phyloP scores from a whole-genome alignment of 2,888 invertebrate genomes.

The Cylindroiulus punctatus region DNA sequence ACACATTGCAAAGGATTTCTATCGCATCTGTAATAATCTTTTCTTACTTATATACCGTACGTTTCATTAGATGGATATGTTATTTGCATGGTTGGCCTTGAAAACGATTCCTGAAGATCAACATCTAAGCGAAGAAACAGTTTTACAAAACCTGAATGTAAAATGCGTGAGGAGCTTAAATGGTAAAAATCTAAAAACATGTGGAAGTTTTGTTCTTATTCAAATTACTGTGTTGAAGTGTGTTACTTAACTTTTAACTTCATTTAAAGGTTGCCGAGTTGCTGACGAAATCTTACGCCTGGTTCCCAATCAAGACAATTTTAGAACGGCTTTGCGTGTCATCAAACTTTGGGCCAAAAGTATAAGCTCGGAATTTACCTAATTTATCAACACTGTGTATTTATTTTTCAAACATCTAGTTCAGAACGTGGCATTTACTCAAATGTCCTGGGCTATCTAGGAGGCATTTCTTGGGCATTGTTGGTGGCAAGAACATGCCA shows the following conservation, averaged over 20 bases:
- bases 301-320: slow-evolving; percentile 94
- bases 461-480: slow-evolving; percentile 99
- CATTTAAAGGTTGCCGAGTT: slow-evolving; percentile 81
- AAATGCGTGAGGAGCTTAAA: slow-evolving; percentile 97
- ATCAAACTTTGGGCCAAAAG: slow-evolving; percentile 99
- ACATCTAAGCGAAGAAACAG: slow-evolving; percentile 88
- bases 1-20: too few relatives aligned
- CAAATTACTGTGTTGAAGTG: too few relatives aligned
- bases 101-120: slow-evolving; percentile 92
- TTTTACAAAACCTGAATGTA: slow-evolving; percentile 93
- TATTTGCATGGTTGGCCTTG: slow-evolving; percentile 94
- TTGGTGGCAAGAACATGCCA: slow-evolving; percentile 98
- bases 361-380: slow-evolving; percentile 65
- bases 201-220: not conserved
- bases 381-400: too few relatives aligned
- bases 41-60: slow-evolving; percentile 51
- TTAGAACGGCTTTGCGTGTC: slow-evolving; percentile 89
- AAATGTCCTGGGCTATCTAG: slow-evolving; percentile 96
- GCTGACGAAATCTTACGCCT: slow-evolving; percentile 97
- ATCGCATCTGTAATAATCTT: not conserved
- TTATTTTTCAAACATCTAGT: too few relatives aligned
- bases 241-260: not conserved
- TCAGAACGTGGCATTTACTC: slow-evolving; percentile 96
- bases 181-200: slow-evolving; percentile 67
- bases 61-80: slow-evolving; percentile 79